Evolutionary conservation across 2,888 invertebrate genomes (phyloP), one percentile per base, ranked within the genome.

Genomic region (Aphidius colemani): DNA sequence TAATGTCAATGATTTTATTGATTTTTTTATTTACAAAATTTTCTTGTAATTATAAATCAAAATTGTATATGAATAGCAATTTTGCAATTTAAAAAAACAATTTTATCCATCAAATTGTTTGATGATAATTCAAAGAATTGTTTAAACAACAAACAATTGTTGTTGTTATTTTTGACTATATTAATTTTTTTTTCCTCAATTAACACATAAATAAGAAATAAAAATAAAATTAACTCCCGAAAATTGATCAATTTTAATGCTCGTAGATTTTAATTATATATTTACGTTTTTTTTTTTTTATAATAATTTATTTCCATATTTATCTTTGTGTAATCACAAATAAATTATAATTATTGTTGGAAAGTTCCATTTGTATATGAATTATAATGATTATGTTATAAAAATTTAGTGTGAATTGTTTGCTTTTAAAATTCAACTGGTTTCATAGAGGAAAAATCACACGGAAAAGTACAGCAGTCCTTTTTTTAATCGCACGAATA

Each of bases 181-280:
- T 49, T 4, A 5, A 49, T 49, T n/a, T 49, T 49, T 10, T 49
- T 7, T 13, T 11, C 7, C 48, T 49, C 11, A 7, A 49, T 49
- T 49, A 11, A 11, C 11, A 11, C 7, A 10, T 7, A 11, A 11
- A 49, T 7, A 48, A 48, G 6, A n/a, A 48, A 7, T 7, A 13
- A 10, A 6, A 49, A 49, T 13, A 57, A 45, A 57, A 57, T 13
- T 7, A 48, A 39, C 11, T 30, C 6, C 45, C 39, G n/a, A 46
- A 45, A 57, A 46, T 30, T 46, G 46, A 57, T 57, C 57, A 57
- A 10, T 46, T 18, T 39, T 57, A n/a, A 30, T 46, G 46, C 57
- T 46, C 7, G 46, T 30, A 8, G 1, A 11, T 55, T 44, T 44
- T 40, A 45, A 9, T 6, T 7, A 18, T 10, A 44, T 41, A n/a